Conservation (phyloP, 1,140 invertebrate species). For the Phortica variegata region DNA sequence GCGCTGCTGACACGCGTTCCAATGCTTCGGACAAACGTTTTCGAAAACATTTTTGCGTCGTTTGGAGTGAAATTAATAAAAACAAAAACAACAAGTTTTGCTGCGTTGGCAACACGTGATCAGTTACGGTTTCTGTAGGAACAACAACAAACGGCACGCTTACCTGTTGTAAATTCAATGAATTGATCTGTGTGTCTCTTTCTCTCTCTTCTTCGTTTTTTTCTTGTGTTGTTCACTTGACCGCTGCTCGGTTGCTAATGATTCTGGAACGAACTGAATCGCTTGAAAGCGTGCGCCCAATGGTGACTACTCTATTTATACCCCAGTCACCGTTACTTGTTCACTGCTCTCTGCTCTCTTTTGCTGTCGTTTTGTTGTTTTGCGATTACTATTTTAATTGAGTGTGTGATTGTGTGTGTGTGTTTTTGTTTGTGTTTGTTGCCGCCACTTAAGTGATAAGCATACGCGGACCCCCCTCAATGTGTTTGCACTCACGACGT, state of each 20-base stretch:
- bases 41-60: no score
- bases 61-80: no score
- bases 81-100: no score
- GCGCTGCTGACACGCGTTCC: no score
- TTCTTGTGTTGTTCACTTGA: constrained; percentile 19
- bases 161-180: not conserved
- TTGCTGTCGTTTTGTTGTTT: not conserved
- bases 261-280: constrained; percentile 12
- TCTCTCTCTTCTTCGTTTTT: constrained; percentile 12
- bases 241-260: constrained; percentile 9
- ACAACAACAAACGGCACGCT: not conserved
- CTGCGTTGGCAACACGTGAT: not conserved
- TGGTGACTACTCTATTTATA: constrained; percentile 11
- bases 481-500: no score
- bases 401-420: no score
- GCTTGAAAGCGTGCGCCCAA: constrained; percentile 1
- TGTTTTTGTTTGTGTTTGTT: no score
- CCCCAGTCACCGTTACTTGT: constrained; percentile 8
- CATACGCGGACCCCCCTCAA: no score
- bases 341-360: no score
- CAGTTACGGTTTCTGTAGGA: not conserved
- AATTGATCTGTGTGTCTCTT: constrained; percentile 7
- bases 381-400: no score
- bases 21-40: no score
- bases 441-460: no score